phyloP scores from a whole-genome alignment of 2,888 invertebrate genomes.

The Agrypnus murinus region DNA sequence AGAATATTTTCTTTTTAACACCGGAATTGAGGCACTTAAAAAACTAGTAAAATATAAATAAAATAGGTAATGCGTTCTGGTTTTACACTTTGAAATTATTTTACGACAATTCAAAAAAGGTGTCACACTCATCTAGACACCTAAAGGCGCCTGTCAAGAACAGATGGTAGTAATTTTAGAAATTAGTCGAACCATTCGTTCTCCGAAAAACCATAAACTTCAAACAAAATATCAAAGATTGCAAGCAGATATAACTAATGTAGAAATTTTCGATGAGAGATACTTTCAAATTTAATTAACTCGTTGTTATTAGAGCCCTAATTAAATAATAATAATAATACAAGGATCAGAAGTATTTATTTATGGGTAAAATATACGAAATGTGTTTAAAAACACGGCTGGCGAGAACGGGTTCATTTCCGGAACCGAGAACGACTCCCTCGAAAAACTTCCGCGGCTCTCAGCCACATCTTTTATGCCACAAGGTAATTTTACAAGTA shows the following conservation, averaged over 20 bases:
- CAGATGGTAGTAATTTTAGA: slow-evolving; percentile 59
- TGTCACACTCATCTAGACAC: slow-evolving; percentile 40
- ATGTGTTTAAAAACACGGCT: slow-evolving; percentile 54
- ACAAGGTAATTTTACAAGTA: slow-evolving; percentile 74
- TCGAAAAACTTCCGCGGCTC: slow-evolving; percentile 67
- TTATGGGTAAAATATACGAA: slow-evolving; percentile 47
- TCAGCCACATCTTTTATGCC: slow-evolving; percentile 70
- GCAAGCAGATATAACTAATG: slow-evolving; percentile 61
- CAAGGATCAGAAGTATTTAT: slow-evolving; percentile 52
- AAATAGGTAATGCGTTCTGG: slow-evolving; percentile 13
- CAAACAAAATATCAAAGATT: slow-evolving; percentile 60
- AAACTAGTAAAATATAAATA: slow-evolving; percentile 44
- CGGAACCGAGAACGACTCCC: slow-evolving; percentile 58
- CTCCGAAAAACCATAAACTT: slow-evolving; percentile 53
- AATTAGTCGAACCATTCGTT: slow-evolving; percentile 57
- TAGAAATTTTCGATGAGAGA: slow-evolving; percentile 36
- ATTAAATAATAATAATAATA: slow-evolving; percentile 69
- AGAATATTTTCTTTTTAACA: slow-evolving; percentile 3
- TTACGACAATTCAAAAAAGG: slow-evolving; percentile 44
- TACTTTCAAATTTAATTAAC: slow-evolving; percentile 66
- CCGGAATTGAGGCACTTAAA: slow-evolving; percentile 36
- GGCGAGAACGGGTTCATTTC: slow-evolving; percentile 66
- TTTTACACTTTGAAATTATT: slow-evolving; percentile 34
- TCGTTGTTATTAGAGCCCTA: slow-evolving; percentile 67
- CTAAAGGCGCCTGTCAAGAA: slow-evolving; percentile 54